Evolutionary conservation across 2,113 vertebrate species (phyloP), one percentile per base, ranked within the genome.

Genomic region (Melanostigma gelatinosum): DNA sequence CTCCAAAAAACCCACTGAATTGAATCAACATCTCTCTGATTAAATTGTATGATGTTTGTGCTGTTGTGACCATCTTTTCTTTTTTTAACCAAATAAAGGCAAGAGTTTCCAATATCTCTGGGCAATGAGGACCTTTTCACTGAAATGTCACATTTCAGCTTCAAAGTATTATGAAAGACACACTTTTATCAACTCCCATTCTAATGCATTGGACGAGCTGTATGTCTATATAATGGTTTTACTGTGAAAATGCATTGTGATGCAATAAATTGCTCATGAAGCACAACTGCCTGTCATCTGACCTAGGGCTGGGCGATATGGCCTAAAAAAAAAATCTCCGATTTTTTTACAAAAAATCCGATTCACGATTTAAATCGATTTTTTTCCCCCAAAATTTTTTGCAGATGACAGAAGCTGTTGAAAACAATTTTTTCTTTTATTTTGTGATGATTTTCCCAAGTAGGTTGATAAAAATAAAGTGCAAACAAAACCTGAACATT

Each of bases 181-280:
- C 44, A 12, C 24, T 78, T 29, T 74, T 60, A 68, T 44, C 11
- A 72, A 50, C 5, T 57, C 32, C 32, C 27, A 24, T 32, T 34
- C 38, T 69, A 65, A 61, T 42, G 74, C 32, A 48, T 24, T 61
- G 27, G 16, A 20, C 48, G 32, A 42, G 36, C 64, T 67, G 50
- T 73, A 48, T 62, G 29, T 46, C 57, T n/a, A 72, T 84, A 69
- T 83, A 63, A 72, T 69, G 66, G 40, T 75, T 85, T 78, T 22
- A 46, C 16, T 86, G 72, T 80, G 52, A 50, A 48, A 66, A 75
- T 75, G 46, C 75, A 80, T 75, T 71, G 66, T 77, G 34, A 81
- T 87, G 83, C 40, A 89, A 86, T 84, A 87, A 81, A 87, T 16
- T 74, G 9, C 50, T 55, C 52, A 55, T 65, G 34, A 62, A 76